Conservation (phyloP, 2,797 vertebrate species). For the Eupleurogrammus muticus region DNA sequence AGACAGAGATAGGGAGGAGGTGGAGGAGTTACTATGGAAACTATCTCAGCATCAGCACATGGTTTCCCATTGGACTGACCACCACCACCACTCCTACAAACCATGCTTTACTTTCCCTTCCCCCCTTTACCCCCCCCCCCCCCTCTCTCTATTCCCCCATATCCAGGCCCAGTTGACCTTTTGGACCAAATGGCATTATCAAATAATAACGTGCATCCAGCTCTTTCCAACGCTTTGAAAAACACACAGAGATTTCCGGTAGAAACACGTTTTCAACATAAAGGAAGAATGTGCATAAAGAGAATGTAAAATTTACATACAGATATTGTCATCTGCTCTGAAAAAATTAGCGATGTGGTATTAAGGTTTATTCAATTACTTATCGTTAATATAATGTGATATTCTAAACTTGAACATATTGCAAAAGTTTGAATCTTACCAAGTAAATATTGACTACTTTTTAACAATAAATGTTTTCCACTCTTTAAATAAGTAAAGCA, state of each 20-base stretch:
- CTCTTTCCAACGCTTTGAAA: constrained; percentile 35
- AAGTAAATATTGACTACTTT: neutral
- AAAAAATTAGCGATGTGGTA: constrained; percentile 6
- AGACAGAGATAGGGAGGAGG: constrained; percentile 33
- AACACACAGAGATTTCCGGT: constrained; percentile 13
- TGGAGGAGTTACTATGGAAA: constrained; percentile 79
- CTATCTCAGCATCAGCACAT: constrained; percentile 76
- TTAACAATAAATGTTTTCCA: neutral
- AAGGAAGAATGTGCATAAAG: neutral
- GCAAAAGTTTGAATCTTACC: neutral
- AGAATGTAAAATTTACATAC: neutral
- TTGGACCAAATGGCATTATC: constrained; percentile 71
- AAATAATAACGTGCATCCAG: constrained; percentile 62
- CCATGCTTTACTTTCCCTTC: constrained; percentile 1
- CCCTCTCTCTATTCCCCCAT: constrained; percentile 7
- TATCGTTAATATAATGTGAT: neutral
- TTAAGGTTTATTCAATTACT: neutral
- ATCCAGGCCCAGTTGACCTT: constrained; percentile 63
- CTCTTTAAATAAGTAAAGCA: neutral
- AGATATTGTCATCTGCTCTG: neutral
- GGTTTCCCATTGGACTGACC: constrained; percentile 69
- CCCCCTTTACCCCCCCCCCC: neutral
- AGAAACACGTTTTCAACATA: neutral
- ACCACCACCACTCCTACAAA: constrained; percentile 31
- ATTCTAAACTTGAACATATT: neutral